These are phyloP conservation scores for Chloebia gouldiae DNA, from an alignment of 2,113 vertebrate genomes.

Conservation along the genomic window DNA sequence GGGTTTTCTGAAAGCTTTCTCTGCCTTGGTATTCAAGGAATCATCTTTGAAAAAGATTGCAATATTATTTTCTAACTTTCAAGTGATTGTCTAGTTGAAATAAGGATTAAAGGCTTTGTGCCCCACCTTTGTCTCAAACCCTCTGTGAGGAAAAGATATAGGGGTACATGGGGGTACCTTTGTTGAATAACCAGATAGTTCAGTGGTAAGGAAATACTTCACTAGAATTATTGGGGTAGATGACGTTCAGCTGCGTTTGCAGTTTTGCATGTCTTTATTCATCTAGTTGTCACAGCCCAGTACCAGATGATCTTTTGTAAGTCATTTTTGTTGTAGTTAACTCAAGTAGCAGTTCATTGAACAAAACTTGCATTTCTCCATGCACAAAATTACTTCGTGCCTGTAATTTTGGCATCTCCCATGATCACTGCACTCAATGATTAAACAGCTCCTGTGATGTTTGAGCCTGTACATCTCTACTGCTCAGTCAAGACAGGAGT, in stretches of 20 bases:
- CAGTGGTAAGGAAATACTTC: neutral
- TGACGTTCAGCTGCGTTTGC: neutral
- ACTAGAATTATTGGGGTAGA: neutral
- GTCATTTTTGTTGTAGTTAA: neutral
- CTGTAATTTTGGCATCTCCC: neutral
- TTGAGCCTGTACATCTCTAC: neutral
- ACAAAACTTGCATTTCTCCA: neutral
- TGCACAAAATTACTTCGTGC: neutral
- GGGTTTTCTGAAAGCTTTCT: neutral
- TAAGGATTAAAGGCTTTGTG: neutral
- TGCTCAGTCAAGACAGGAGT: neutral
- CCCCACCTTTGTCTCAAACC: neutral
- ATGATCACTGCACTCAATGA: neutral
- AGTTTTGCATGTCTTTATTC: neutral
- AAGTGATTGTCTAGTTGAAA: neutral
- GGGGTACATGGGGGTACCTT: neutral
- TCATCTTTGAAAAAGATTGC: neutral
- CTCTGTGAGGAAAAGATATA: neutral
- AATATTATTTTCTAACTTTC: neutral
- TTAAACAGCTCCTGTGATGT: neutral
- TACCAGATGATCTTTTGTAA: neutral
- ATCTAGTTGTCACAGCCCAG: neutral
- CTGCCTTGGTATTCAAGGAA: neutral
- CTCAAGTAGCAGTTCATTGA: neutral
- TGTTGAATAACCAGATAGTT: neutral